Evolutionary conservation across 2,797 vertebrate species (phyloP).

Genomic region (Octomys mimax): DNA sequence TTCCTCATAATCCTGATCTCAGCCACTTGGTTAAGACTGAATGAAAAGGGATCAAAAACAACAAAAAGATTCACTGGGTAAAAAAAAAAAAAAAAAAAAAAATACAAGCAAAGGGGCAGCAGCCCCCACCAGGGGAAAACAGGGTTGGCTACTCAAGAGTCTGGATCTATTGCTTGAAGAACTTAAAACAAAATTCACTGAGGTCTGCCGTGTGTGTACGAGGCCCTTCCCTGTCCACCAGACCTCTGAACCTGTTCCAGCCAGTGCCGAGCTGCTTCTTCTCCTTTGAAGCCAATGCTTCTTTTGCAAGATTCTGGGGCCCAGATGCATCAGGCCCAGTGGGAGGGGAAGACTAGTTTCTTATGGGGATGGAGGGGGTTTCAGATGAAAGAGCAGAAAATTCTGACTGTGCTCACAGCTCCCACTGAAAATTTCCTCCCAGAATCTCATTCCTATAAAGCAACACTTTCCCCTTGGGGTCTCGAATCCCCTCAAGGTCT

Average conservation of each 20-base stretch:
- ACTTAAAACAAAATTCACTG: slow-evolving; percentile 18
- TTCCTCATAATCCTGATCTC: background rate
- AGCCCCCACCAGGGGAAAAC: fast-evolving
- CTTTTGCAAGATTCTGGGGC: background rate
- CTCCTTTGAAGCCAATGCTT: slow-evolving; percentile 12
- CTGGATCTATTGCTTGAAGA: background rate
- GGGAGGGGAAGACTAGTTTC: background rate
- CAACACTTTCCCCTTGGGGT: background rate
- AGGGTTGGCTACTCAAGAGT: background rate
- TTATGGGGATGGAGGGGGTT: background rate
- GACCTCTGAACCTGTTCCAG: background rate
- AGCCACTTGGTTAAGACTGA: background rate
- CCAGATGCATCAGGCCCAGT: background rate
- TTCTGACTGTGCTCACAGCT: background rate
- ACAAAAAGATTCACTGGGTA: background rate
- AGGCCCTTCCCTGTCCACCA: background rate
- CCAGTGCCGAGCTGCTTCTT: background rate
- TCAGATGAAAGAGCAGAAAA: slow-evolving; percentile 46
- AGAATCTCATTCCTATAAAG: background rate
- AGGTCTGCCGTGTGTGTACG: background rate
- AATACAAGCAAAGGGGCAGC: background rate
- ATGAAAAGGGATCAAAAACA: background rate
- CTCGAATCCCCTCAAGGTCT: background rate
- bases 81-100: background rate
- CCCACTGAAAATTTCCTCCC: background rate